A percentile compares a stretch with the other conserved stretches of the same genome.
phyloP scores from a whole-genome alignment of 1,140 invertebrate genomes.

The Listronotus bonariensis region DNA sequence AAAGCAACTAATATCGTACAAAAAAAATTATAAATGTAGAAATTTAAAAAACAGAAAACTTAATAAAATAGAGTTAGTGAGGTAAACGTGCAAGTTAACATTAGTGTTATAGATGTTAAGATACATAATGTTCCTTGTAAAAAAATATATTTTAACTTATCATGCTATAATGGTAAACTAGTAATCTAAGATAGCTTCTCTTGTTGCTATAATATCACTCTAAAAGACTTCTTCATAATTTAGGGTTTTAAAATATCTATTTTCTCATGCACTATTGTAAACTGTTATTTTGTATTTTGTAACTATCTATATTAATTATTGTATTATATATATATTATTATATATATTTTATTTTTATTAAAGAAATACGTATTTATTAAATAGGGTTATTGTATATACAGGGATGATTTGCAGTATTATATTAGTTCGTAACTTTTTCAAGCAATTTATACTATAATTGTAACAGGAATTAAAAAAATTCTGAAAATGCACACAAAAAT shows the following conservation, averaged over 20 bases:
- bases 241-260: slow-evolving; percentile 8
- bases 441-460: no score
- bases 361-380: not conserved
- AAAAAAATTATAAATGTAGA: no score
- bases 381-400: no score
- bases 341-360: not conserved
- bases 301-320: not conserved
- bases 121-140: slow-evolving; percentile 9
- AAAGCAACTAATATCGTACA: no score
- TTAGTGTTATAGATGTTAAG: no score
- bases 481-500: no score
- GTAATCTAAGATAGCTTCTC: slow-evolving; percentile 4
- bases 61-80: no score
- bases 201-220: slow-evolving; percentile 14
- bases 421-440: no score
- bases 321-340: not conserved
- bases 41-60: no score
- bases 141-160: slow-evolving; percentile 6
- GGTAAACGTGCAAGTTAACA: no score
- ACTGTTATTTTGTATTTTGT: slow-evolving; percentile 3
- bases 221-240: slow-evolving; percentile 21
- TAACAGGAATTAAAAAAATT: no score
- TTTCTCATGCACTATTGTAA: slow-evolving; percentile 4
- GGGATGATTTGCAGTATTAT: no score
- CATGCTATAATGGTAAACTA: not conserved